Conservation (phyloP, 2,888 invertebrate species). For the Caenorhabditis drosophilae region DNA sequence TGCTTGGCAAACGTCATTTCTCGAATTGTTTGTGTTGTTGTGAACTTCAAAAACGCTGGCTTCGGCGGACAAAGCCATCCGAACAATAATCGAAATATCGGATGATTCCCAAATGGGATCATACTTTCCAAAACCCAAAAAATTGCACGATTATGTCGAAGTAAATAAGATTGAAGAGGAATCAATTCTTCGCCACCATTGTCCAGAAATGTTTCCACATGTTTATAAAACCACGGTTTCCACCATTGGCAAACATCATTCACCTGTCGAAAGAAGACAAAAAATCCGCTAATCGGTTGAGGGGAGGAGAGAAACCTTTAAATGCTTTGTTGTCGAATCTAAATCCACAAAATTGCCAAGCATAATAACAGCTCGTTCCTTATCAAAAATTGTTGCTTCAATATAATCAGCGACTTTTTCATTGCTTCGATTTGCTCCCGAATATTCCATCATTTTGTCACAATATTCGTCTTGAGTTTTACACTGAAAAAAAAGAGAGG, state of each 20-base stretch:
- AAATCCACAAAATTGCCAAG: slow-evolving; percentile 76
- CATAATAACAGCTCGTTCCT: slow-evolving; percentile 77
- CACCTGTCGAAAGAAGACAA: slow-evolving; percentile 66
- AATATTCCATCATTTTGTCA: slow-evolving; percentile 75
- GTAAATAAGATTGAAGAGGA: slow-evolving; percentile 74
- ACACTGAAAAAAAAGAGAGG: slow-evolving; percentile 66
- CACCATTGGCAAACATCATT: slow-evolving; percentile 77
- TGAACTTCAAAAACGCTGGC: slow-evolving; percentile 79
- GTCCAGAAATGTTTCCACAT: slow-evolving; percentile 75
- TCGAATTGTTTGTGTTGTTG: slow-evolving; percentile 77
- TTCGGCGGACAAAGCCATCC: slow-evolving; percentile 79
- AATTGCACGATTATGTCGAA: slow-evolving; percentile 76
- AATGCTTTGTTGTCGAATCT: slow-evolving; percentile 68
- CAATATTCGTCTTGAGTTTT: slow-evolving; percentile 76
- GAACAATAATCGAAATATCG: slow-evolving; percentile 74
- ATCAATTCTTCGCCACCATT: slow-evolving; percentile 72
- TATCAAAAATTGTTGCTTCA: slow-evolving; percentile 77
- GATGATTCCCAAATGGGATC: slow-evolving; percentile 78
- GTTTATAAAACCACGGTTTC: slow-evolving; percentile 80
- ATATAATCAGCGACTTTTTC: slow-evolving; percentile 74
- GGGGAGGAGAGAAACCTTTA: too few relatives aligned
- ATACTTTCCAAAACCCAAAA: slow-evolving; percentile 80
- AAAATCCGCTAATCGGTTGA: too few relatives aligned
- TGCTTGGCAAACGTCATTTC: slow-evolving; percentile 79
- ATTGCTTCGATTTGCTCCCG: slow-evolving; percentile 73